These are phyloP conservation scores for Naso thynnoides DNA, from an alignment of 2,797 vertebrate genomes.

Conservation along the genomic window DNA sequence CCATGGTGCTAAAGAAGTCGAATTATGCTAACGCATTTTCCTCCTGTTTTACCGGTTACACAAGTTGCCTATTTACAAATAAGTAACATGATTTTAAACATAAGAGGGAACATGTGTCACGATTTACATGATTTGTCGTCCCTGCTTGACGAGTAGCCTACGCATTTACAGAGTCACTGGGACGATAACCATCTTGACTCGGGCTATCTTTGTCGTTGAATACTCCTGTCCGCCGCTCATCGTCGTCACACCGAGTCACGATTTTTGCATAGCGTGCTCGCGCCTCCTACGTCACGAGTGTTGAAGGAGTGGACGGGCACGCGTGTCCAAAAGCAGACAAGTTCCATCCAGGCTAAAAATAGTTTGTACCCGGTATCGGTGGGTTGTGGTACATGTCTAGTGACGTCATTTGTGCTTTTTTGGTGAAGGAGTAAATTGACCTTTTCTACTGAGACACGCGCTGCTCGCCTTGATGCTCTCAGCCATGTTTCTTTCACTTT, in stretches of 20 bases:
- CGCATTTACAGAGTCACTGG: too few species aligned
- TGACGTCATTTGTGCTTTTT: constrained; percentile 75
- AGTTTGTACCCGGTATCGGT: constrained; percentile 73
- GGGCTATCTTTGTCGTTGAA: constrained; percentile 48
- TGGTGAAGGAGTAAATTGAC: constrained; percentile 67
- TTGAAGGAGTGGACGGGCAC: constrained; percentile 56
- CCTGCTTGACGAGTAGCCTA: too few species aligned
- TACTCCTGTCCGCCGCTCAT: constrained; percentile 36
- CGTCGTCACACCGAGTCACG: constrained; percentile 74
- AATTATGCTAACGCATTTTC: too few species aligned
- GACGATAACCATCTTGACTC: constrained; percentile 29
- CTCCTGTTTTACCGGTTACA: background rate
- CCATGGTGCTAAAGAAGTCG: too few species aligned
- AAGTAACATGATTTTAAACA: background rate
- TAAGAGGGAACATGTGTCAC: fast-evolving
- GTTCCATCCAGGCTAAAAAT: constrained; percentile 77
- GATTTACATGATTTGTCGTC: background rate
- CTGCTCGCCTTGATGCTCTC: constrained; percentile 20
- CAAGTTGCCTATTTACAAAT: background rate
- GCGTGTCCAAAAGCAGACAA: constrained; percentile 72
- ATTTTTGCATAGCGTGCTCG: constrained; percentile 68
- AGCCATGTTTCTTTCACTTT: constrained; percentile 15
- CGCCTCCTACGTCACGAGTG: constrained; percentile 73
- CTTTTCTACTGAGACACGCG: constrained; percentile 53
- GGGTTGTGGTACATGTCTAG: constrained; percentile 68